These are phyloP conservation scores for Tapera naevia DNA, from an alignment of 2,797 vertebrate species.

Conservation along the genomic window DNA sequence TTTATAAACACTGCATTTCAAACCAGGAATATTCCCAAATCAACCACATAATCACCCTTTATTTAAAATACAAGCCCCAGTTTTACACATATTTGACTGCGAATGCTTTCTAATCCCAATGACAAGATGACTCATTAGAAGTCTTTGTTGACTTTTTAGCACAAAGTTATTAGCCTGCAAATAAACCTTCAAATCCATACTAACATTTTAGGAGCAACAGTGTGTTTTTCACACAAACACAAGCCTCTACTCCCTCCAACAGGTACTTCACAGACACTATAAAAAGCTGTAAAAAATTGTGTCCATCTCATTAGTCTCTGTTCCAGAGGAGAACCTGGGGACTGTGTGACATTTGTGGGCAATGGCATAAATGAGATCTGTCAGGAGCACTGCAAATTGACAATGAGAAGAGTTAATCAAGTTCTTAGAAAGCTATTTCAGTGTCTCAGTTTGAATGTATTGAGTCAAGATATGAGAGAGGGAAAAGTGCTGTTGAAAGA, in stretches of 20 bases:
- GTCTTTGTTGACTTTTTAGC: neutral
- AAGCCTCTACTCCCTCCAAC: neutral
- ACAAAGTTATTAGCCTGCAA: slow-evolving; percentile 3
- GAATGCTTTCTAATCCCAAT: slow-evolving; percentile 39
- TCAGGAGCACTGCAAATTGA: neutral
- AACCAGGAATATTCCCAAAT: slow-evolving; percentile 35
- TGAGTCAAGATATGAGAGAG: neutral
- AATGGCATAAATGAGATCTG: neutral
- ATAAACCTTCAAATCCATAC: neutral
- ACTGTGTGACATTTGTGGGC: neutral
- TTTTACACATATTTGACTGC: slow-evolving; percentile 50
- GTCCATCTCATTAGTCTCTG: neutral
- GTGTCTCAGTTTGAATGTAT: slow-evolving; percentile 13
- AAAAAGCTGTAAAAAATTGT: neutral
- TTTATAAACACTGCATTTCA: slow-evolving; percentile 37
- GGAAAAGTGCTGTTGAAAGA: slow-evolving; percentile 1
- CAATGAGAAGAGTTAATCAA: slow-evolving; percentile 33
- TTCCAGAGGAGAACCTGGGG: neutral
- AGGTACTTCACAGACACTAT: neutral
- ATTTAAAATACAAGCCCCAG: slow-evolving; percentile 59
- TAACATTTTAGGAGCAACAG: neutral
- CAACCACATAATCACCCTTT: slow-evolving; percentile 52
- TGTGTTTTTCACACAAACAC: neutral
- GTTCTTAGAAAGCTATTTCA: slow-evolving; percentile 11
- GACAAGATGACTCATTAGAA: slow-evolving; percentile 23